A percentile compares a stretch with the other conserved stretches of the same genome.
phyloP scores from a whole-genome alignment of 2,113 vertebrate genomes.

The Solea solea region DNA sequence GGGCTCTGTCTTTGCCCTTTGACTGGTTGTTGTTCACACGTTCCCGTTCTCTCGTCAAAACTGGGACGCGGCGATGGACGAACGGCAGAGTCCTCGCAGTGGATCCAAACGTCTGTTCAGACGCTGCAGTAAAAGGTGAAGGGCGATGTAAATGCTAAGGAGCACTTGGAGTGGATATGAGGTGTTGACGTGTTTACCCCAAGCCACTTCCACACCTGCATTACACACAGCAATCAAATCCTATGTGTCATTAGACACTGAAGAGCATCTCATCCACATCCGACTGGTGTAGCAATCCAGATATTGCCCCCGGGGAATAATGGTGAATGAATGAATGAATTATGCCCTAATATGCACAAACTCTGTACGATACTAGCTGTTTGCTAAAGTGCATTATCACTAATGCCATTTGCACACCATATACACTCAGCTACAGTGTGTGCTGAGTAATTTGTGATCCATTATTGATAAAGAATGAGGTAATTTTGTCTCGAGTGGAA shows the following conservation, averaged over 20 bases:
- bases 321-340: constrained; percentile 15
- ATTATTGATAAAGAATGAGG: constrained; percentile 56
- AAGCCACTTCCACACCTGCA: neutral
- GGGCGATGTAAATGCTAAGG: constrained; percentile 25
- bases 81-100: too few species aligned
- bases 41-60: neutral
- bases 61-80: too few species aligned
- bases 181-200: constrained; percentile 35
- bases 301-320: constrained; percentile 14
- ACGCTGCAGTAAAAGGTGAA: constrained; percentile 35
- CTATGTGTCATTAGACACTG: constrained; percentile 5
- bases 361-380: neutral
- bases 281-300: neutral
- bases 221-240: constrained; percentile 9
- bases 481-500: constrained; percentile 41
- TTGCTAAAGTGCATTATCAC: constrained; percentile 35
- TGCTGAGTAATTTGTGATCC: constrained; percentile 41
- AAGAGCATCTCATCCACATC: neutral
- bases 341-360: constrained; percentile 23
- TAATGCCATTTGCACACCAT: constrained; percentile 29
- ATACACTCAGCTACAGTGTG: constrained; percentile 5
- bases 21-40: constrained; percentile 8
- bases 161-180: constrained; percentile 13
- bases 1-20: constrained; percentile 19
- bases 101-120: constrained; percentile 21